A percentile compares a stretch with the other conserved stretches of the same genome.
phyloP scores from a whole-genome alignment of 2,797 vertebrate genomes.

The Chloroceryle inda region DNA sequence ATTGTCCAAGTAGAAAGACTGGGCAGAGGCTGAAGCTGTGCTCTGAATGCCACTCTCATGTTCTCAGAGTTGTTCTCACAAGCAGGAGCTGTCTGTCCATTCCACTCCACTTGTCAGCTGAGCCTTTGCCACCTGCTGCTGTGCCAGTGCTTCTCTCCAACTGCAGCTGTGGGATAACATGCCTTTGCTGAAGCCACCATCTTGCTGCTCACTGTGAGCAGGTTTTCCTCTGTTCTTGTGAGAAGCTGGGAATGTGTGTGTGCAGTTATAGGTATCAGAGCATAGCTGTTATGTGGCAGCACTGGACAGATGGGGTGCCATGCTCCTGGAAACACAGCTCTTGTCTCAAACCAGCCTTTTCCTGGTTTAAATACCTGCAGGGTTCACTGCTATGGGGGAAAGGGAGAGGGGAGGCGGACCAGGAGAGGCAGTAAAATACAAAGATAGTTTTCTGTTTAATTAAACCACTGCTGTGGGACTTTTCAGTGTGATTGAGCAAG shows the following conservation, averaged over 20 bases:
- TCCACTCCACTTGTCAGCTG: fast-evolving
- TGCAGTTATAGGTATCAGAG: fast-evolving
- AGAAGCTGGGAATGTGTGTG: fast-evolving
- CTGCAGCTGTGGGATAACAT: background rate
- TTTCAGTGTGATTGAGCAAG: background rate
- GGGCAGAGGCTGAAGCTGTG: background rate
- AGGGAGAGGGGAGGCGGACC: background rate
- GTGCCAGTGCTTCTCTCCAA: background rate
- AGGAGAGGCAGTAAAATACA: background rate
- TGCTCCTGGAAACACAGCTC: background rate
- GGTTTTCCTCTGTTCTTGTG: background rate
- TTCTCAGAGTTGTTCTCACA: background rate
- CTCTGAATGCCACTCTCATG: fast-evolving
- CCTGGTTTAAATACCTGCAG: fast-evolving
- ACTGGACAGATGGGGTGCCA: fast-evolving
- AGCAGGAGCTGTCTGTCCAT: background rate
- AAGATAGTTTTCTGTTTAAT: background rate
- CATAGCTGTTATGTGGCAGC: fast-evolving
- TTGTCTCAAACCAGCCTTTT: background rate
- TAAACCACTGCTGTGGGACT: background rate
- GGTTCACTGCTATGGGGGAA: background rate
- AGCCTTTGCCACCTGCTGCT: fast-evolving
- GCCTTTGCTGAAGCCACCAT: background rate
- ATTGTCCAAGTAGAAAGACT: background rate
- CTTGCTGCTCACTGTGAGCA: fast-evolving